Percentiles rank a stretch among this genome's conserved stretches.
These are phyloP conservation scores for Agrilus biguttatus DNA, from an alignment of 2,888 invertebrate genomes.

Conservation along the genomic window DNA sequence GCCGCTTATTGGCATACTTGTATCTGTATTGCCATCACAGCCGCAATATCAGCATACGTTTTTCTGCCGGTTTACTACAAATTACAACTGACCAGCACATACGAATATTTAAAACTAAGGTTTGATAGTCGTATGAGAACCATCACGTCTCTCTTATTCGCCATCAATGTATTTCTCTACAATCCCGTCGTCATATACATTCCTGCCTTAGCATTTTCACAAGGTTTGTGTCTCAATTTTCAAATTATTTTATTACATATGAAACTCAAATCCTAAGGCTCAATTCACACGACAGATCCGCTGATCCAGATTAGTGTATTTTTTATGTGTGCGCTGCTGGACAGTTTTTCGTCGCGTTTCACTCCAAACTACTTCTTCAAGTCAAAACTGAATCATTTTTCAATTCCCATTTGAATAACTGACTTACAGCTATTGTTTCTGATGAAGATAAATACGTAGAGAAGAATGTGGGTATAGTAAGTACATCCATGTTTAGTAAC, in stretches of 20 bases:
- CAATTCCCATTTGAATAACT: too few relatives aligned
- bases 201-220: slow-evolving; percentile 52
- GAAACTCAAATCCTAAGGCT: too few relatives aligned
- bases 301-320: too few relatives aligned
- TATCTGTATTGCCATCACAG: slow-evolving; percentile 27
- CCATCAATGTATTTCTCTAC: slow-evolving; percentile 41
- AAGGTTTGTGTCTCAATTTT: slow-evolving; percentile 33
- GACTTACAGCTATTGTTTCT: too few relatives aligned
- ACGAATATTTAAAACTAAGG: slow-evolving; percentile 51
- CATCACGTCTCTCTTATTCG: slow-evolving; percentile 44
- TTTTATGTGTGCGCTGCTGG: too few relatives aligned
- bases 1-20: slow-evolving; percentile 41
- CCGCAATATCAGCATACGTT: slow-evolving; percentile 24
- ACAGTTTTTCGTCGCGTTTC: too few relatives aligned
- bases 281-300: too few relatives aligned
- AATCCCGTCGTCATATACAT: slow-evolving; percentile 56
- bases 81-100: slow-evolving; percentile 53
- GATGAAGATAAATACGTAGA: too few relatives aligned
- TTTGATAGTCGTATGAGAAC: slow-evolving; percentile 44
- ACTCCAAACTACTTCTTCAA: too few relatives aligned
- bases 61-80: slow-evolving; percentile 55
- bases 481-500: too few relatives aligned
- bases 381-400: too few relatives aligned
- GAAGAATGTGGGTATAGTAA: too few relatives aligned
- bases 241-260: slow-evolving; percentile 16